Evolutionary conservation across 2,888 invertebrate species (phyloP).

Genomic region (Strigamia crassipes): DNA sequence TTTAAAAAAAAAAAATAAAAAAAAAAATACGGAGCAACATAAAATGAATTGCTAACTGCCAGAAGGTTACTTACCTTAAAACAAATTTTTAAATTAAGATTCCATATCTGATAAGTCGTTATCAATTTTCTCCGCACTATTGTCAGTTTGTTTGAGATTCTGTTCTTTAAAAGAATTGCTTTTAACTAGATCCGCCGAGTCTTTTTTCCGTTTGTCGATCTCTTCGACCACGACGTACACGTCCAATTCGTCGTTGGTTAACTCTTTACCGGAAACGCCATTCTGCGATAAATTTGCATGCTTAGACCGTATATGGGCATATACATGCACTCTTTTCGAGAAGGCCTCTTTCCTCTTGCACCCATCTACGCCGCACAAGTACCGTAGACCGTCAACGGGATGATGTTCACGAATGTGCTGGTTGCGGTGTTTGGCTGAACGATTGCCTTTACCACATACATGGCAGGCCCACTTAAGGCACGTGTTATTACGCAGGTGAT

Average conservation of each 20-base stretch:
- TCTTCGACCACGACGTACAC: slow-evolving; percentile 14
- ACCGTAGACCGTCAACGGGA: slow-evolving; percentile 28
- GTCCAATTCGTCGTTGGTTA: slow-evolving; percentile 7
- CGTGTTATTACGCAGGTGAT: slow-evolving; percentile 44
- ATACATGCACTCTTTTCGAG: slow-evolving; percentile 29
- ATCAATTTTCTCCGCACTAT: too few species aligned
- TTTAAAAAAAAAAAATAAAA: too few species aligned
- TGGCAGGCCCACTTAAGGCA: slow-evolving; percentile 46
- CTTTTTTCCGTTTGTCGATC: neutral
- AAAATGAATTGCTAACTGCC: too few species aligned
- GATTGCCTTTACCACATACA: slow-evolving; percentile 42
- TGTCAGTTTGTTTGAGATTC: too few species aligned
- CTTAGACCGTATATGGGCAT: slow-evolving; percentile 43
- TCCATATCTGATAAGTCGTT: too few species aligned
- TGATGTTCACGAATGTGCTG: slow-evolving; percentile 45
- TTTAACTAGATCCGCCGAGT: too few species aligned
- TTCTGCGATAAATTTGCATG: slow-evolving; percentile 22
- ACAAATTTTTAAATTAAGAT: too few species aligned
- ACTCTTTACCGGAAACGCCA: slow-evolving; percentile 19
- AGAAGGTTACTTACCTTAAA: too few species aligned
- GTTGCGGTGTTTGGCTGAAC: slow-evolving; percentile 44
- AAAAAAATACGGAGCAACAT: too few species aligned
- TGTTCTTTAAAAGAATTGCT: too few species aligned
- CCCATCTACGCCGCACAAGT: slow-evolving; percentile 36
- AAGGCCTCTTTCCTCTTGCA: neutral